These are phyloP conservation scores for Acrocephalus scirpaceus DNA, from an alignment of 2,797 vertebrate species.

Conservation along the genomic window DNA sequence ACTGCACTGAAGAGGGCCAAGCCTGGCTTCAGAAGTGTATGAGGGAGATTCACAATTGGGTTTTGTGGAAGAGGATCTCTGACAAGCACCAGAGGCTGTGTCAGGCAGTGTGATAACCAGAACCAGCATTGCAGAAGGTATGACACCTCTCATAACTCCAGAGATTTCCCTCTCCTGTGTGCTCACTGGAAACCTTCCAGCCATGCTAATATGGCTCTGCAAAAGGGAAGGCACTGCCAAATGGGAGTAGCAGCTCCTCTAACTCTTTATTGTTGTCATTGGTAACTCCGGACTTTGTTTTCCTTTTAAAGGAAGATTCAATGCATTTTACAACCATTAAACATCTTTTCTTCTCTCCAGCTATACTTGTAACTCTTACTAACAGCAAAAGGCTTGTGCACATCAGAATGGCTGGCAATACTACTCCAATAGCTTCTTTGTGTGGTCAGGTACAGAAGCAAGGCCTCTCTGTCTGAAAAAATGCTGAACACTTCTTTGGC, in stretches of 20 bases:
- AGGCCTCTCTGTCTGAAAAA: not conserved
- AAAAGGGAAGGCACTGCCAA: constrained; percentile 39
- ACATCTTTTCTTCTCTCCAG: constrained; percentile 38
- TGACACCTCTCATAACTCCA: not conserved
- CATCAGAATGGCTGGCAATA: not conserved
- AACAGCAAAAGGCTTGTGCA: constrained; percentile 6
- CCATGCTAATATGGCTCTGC: not conserved
- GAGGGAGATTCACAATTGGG: not conserved
- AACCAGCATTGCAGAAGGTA: not conserved
- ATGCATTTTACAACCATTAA: constrained; percentile 48
- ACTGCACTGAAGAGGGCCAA: not conserved
- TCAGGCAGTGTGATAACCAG: not conserved
- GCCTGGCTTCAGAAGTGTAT: not conserved
- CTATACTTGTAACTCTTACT: constrained; percentile 1
- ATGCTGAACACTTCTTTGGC: not conserved
- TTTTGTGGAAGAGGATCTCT: not conserved
- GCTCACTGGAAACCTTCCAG: not conserved
- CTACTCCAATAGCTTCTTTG: not conserved
- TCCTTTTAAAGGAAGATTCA: constrained; percentile 47
- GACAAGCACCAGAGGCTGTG: not conserved
- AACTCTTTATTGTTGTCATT: constrained; percentile 31
- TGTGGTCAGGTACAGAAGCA: not conserved
- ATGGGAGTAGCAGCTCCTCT: constrained; percentile 18
- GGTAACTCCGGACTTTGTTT: constrained; percentile 28
- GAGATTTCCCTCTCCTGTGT: not conserved